Evolutionary conservation across 1,140 invertebrate species (phyloP).

Genomic region (Neodiprion virginianus): DNA sequence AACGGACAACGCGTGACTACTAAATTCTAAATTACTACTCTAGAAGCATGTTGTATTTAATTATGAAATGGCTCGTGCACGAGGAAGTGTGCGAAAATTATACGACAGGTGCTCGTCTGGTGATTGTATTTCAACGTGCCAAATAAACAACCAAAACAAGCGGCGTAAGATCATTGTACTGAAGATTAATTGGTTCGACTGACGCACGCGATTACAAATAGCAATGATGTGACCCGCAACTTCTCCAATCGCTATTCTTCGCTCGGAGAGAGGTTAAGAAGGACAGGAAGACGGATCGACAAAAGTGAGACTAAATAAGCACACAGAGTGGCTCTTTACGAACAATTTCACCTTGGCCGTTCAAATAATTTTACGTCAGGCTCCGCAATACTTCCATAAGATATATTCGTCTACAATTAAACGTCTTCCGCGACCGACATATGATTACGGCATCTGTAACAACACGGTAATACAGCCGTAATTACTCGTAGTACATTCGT

Average conservation of each 20-base stretch:
- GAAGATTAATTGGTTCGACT: conserved; percentile 3
- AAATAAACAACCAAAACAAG: no score
- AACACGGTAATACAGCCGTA: neutral
- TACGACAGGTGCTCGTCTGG: neutral
- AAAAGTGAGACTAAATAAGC: neutral
- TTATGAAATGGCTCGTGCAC: no score
- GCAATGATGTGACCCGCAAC: neutral
- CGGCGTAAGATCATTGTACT: neutral
- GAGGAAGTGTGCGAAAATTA: neutral
- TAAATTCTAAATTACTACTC: neutral
- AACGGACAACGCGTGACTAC: neutral
- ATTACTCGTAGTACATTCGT: no score
- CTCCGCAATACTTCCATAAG: neutral
- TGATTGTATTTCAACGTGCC: neutral
- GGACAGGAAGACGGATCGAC: neutral
- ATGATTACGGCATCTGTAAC: neutral
- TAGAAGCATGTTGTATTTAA: no score
- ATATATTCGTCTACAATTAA: neutral
- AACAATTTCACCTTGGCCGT: neutral
- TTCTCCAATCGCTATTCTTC: neutral
- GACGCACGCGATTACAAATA: conserved; percentile 1
- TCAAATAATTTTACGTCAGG: neutral
- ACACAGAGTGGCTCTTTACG: neutral
- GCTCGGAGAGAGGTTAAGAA: neutral
- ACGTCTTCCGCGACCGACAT: neutral